phyloP scores from a whole-genome alignment of 2,888 invertebrate genomes.

The Drosophila tanythrix region DNA sequence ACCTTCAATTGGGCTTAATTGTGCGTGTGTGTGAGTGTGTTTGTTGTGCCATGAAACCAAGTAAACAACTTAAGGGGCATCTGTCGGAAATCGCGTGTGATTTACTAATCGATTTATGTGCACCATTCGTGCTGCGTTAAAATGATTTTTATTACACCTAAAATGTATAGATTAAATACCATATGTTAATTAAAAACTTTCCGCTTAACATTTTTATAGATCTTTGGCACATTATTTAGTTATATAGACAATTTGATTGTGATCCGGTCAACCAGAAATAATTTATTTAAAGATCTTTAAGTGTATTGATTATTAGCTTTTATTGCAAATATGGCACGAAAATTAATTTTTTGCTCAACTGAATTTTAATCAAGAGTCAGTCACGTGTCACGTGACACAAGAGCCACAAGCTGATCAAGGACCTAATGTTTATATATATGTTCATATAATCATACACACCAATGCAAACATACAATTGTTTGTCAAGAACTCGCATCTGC shows the following conservation, averaged over 20 bases:
- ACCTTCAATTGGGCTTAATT: slow-evolving; percentile 9
- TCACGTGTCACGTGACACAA: slow-evolving; percentile 33
- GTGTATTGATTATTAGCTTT: neutral
- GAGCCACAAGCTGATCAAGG: slow-evolving; percentile 3
- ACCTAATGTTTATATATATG: neutral
- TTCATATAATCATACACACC: neutral
- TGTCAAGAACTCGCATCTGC: slow-evolving; percentile 20
- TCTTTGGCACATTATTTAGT: neutral
- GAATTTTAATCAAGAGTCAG: slow-evolving; percentile 29
- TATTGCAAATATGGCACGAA: slow-evolving; percentile 7
- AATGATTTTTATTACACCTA: neutral
- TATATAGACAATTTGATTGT: neutral
- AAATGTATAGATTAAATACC: neutral
- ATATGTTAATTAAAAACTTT: neutral
- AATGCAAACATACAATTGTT: slow-evolving; percentile 11
- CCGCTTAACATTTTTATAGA: neutral
- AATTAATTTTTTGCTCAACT: slow-evolving; percentile 6
- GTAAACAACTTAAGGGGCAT: slow-evolving; percentile 13
- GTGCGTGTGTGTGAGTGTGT: neutral
- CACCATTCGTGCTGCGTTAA: neutral
- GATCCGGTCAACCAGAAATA: neutral
- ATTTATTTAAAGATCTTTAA: slow-evolving; percentile 2
- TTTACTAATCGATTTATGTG: slow-evolving; percentile 1
- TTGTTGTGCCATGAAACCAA: neutral
- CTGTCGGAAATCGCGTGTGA: neutral